Conservation (phyloP, 2,797 vertebrate species). For the Pantherophis vulpinus region DNA sequence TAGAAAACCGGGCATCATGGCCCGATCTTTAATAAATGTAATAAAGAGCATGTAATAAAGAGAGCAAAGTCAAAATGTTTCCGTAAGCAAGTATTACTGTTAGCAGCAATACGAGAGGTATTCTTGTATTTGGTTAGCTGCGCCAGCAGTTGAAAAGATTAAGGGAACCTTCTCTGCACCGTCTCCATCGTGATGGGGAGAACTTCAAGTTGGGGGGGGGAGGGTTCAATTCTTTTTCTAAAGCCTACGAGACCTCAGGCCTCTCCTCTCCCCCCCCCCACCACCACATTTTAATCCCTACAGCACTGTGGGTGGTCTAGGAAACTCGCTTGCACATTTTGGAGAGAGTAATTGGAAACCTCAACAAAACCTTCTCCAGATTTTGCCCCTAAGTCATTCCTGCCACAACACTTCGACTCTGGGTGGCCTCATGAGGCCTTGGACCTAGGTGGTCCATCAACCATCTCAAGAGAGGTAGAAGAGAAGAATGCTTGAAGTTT, state of each 20-base stretch:
- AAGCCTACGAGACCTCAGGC: rapidly evolving
- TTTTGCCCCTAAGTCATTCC: background rate
- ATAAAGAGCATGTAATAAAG: background rate
- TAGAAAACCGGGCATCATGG: background rate
- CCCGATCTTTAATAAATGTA: background rate
- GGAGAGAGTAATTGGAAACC: background rate
- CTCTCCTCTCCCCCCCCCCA: too few relatives aligned
- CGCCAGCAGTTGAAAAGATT: too few relatives aligned
- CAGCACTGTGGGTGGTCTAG: background rate
- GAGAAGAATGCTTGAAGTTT: background rate
- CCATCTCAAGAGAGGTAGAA: background rate
- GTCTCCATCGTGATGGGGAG: background rate
- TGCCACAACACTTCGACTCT: background rate
- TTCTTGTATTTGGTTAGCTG: background rate
- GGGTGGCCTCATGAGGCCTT: too few relatives aligned
- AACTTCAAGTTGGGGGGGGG: background rate
- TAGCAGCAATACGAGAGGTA: background rate
- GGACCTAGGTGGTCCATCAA: background rate
- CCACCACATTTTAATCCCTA: background rate
- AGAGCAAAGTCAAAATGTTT: background rate
- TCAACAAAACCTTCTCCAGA: background rate
- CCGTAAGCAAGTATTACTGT: background rate
- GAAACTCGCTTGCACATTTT: background rate
- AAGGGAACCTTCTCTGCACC: too few relatives aligned
- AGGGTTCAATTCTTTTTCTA: background rate